Evolutionary conservation across 2,888 invertebrate species (phyloP).

Genomic region (Selenia dentaria): DNA sequence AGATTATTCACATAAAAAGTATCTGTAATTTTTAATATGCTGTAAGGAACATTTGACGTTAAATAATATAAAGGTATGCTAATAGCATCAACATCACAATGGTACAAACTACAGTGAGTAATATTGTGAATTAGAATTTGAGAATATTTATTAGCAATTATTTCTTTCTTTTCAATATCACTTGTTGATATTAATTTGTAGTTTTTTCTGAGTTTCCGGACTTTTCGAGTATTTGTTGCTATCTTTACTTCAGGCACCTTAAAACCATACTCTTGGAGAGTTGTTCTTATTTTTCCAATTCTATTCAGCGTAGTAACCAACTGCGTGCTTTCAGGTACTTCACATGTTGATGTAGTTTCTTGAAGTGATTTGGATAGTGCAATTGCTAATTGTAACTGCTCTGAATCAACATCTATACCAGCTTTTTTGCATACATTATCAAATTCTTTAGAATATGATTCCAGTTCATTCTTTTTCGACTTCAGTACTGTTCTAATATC

Average conservation of each 20-base stretch:
- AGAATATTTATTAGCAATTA: constrained; percentile 60
- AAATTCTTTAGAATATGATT: constrained; percentile 68
- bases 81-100: constrained; percentile 14
- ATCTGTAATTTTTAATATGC: constrained; percentile 49
- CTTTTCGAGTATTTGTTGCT: constrained; percentile 37
- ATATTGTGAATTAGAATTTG: constrained; percentile 58
- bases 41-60: constrained; percentile 56
- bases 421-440: constrained; percentile 68
- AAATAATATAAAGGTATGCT: constrained; percentile 46
- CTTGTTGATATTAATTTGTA: constrained; percentile 58
- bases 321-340: constrained; percentile 18
- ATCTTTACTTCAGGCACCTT: constrained; percentile 64
- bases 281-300: constrained; percentile 70
- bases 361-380: constrained; percentile 86
- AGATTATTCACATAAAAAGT: constrained; percentile 76
- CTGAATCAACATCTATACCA: constrained; percentile 84
- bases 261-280: constrained; percentile 87
- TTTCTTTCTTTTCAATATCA: constrained; percentile 58
- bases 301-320: constrained; percentile 54
- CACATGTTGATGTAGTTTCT: constrained; percentile 15
- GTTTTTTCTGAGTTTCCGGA: constrained; percentile 48
- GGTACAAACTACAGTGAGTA: constrained; percentile 23
- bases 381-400: constrained; percentile 87
- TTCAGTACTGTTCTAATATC: constrained; percentile 68
- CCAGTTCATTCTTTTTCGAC: constrained; percentile 61